Conservation (phyloP, 2,113 vertebrate genomes). For the Etheostoma cragini region DNA sequence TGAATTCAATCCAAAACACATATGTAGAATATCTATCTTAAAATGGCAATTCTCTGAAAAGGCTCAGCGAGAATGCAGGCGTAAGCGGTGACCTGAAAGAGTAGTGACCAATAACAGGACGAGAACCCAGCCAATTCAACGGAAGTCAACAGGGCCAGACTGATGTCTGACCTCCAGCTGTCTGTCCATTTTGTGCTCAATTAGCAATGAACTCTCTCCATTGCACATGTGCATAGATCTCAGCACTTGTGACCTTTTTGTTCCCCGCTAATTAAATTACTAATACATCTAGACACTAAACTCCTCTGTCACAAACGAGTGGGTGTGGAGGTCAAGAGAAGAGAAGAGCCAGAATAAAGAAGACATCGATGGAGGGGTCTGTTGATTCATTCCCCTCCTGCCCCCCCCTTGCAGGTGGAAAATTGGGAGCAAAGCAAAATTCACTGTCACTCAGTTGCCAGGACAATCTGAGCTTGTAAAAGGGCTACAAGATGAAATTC, state of each 20-base stretch:
- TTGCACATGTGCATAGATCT: constrained; percentile 50
- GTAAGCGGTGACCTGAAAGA: constrained; percentile 61
- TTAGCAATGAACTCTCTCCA: constrained; percentile 66
- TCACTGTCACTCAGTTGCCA: constrained; percentile 17
- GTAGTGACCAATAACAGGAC: constrained; percentile 45
- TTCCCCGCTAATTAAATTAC: constrained; percentile 69
- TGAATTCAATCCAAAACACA: constrained; percentile 64
- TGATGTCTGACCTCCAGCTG: constrained; percentile 78
- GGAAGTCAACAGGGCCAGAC: constrained; percentile 53
- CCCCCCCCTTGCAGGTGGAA: constrained; percentile 24
- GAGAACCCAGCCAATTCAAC: constrained; percentile 64
- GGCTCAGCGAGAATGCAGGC: constrained; percentile 50
- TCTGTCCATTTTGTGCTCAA: constrained; percentile 75
- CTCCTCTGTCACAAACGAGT: constrained; percentile 41
- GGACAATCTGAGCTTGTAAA: constrained; percentile 16
- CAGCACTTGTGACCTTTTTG: constrained; percentile 61
- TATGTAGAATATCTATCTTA: constrained; percentile 70
- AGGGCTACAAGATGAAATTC: constrained; percentile 4
- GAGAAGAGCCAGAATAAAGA: background rate
- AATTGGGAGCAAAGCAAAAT: background rate
- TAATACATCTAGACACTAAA: constrained; percentile 61
- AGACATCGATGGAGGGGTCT: constrained; percentile 2
- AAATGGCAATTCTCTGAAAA: constrained; percentile 64
- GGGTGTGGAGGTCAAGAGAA: constrained; percentile 33
- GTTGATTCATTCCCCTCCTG: constrained; percentile 41